Conservation (phyloP, 2,113 vertebrate genomes). For the Lophotis ruficrista region DNA sequence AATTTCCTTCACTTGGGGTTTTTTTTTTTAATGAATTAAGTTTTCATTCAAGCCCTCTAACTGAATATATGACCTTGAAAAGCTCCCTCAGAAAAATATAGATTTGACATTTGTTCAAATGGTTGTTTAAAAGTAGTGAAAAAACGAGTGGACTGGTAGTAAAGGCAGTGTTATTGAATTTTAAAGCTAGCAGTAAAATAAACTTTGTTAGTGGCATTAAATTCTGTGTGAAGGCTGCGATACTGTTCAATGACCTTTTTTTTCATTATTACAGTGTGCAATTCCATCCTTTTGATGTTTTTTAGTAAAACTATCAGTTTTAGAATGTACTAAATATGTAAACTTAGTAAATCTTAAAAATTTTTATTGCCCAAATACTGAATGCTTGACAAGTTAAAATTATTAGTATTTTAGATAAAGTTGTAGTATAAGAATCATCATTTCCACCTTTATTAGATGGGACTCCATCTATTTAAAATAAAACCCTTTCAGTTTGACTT, state of each 20-base stretch:
- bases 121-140: background rate
- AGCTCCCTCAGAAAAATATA: background rate
- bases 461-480: background rate
- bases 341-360: background rate
- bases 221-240: background rate
- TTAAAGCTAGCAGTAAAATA: constrained; percentile 24
- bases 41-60: background rate
- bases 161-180: background rate
- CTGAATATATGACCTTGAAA: background rate
- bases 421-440: background rate
- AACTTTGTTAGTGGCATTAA: background rate
- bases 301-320: background rate
- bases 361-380: background rate
- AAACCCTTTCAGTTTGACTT: background rate
- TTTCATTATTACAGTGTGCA: background rate
- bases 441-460: background rate
- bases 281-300: background rate
- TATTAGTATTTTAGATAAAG: background rate
- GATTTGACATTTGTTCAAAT: constrained; percentile 9
- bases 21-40: background rate
- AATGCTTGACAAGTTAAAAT: background rate
- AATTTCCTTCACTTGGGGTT: background rate
- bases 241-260: background rate
- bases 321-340: background rate
- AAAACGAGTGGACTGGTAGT: background rate